A percentile compares a stretch with the other conserved stretches of the same genome.
Evolutionary conservation across 30 jellyfish, hydroid and myxozoan genomes (phyloP).

Genomic region (Rhopilema esculentum): DNA sequence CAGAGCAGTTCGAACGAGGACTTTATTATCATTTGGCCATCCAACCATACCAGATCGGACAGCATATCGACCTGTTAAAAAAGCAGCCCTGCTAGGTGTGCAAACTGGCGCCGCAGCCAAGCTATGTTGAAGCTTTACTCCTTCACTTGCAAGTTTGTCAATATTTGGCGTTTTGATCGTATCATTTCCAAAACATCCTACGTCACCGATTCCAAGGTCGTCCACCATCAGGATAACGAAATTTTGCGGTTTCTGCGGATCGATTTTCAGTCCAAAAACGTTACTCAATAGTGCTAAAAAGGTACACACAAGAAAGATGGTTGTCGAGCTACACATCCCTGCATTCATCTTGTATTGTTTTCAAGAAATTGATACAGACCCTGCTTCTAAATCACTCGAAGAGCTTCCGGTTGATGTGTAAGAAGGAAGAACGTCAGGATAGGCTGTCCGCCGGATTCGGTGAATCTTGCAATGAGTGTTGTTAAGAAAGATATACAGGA

Average conservation of each 20-base stretch:
- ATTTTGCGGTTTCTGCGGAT: conserved; percentile 54
- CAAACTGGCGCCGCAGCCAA: conserved; percentile 84
- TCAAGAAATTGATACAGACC: no score
- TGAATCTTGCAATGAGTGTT: no score
- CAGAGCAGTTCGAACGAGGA: conserved; percentile 43
- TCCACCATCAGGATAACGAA: conserved; percentile 77
- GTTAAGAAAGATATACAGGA: no score
- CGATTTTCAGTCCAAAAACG: no score
- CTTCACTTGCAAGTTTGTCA: conserved; percentile 68
- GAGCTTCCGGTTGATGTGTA: no score
- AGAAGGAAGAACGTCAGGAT: no score
- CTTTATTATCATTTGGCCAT: conserved; percentile 46
- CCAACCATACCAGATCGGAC: conserved; percentile 78
- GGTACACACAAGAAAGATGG: no score
- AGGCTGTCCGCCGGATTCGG: no score
- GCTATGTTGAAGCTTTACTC: conserved; percentile 74
- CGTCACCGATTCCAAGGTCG: conserved; percentile 91
- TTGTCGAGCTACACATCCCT: no score
- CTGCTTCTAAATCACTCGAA: no score
- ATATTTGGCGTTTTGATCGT: conserved; percentile 85
- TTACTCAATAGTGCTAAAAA: no score
- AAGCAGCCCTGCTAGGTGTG: conserved; percentile 92
- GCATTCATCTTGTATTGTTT: no score
- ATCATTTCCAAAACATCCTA: conserved; percentile 87
- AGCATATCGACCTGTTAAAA: conserved; percentile 92